Percentiles rank a stretch among this genome's conserved stretches.
Conservation (phyloP, 2,888 invertebrate species). For the Netelia fuscicornis region DNA sequence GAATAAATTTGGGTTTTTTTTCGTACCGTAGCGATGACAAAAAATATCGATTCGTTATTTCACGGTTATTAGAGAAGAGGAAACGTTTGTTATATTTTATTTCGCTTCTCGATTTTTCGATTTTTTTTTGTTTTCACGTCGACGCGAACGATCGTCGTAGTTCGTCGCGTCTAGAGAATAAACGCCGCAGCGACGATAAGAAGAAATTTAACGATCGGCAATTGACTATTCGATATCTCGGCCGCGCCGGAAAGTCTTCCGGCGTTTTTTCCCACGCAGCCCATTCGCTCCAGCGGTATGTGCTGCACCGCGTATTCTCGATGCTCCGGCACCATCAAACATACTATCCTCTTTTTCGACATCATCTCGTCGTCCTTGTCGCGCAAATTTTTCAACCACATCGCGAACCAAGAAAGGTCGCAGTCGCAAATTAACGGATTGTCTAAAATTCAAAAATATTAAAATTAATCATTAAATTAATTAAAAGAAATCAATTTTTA, state of each 20-base stretch:
- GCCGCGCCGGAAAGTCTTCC: conserved; percentile 75
- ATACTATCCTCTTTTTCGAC: conserved; percentile 94
- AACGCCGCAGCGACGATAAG: conserved; percentile 42
- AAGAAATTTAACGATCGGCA: conserved; percentile 53
- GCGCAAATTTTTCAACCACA: conserved; percentile 91
- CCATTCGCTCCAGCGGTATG: conserved; percentile 93
- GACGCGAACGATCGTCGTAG: not conserved
- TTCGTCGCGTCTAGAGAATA: conserved; percentile 45
- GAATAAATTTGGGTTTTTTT: not conserved
- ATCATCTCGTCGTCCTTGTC: conserved; percentile 95
- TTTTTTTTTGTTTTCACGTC: not conserved
- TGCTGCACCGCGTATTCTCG: conserved; percentile 93
- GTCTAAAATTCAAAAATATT: conserved; percentile 86
- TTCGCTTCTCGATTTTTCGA: conserved; percentile 5
- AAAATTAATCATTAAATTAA: not conserved
- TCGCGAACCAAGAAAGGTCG: conserved; percentile 94
- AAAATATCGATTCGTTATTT: conserved; percentile 2
- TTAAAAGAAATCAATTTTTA: not conserved
- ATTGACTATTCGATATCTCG: conserved; percentile 31
- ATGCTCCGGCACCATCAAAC: conserved; percentile 92
- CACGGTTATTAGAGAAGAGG: not conserved
- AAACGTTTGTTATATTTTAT: not conserved
- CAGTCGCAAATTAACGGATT: conserved; percentile 96
- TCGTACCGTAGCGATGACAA: not conserved
- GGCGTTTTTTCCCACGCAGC: conserved; percentile 90